Percentiles rank a stretch among this genome's conserved stretches.
Conservation (phyloP, 1,140 invertebrate species). For the Gerris buenoi region DNA sequence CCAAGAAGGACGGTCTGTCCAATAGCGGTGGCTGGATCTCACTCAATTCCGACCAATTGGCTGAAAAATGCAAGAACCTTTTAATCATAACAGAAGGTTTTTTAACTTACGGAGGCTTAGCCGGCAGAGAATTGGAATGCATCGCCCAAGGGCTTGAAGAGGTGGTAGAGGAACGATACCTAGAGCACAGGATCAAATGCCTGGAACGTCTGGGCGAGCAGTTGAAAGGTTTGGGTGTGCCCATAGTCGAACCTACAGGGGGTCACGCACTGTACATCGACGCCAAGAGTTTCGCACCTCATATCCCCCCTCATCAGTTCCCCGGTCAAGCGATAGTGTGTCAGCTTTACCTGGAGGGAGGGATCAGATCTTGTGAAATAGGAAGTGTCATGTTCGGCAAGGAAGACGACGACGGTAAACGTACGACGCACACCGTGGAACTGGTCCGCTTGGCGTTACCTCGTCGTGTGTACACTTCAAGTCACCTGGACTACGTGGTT, state of each 20-base stretch:
- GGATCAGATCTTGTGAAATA: background rate
- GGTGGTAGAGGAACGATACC: background rate
- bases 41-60: background rate
- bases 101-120: background rate
- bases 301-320: background rate
- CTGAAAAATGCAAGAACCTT: background rate
- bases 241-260: background rate
- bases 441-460: background rate
- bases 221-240: background rate
- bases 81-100: background rate
- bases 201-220: background rate
- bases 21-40: background rate
- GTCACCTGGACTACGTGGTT: background rate
- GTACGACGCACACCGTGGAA: background rate
- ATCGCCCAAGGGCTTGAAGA: background rate
- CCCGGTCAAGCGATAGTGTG: background rate
- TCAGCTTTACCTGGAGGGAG: constrained; percentile 18
- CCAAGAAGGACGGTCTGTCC: background rate
- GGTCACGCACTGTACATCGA: background rate
- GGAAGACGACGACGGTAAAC: background rate
- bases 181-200: background rate
- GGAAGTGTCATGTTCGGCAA: background rate
- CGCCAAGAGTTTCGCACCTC: background rate
- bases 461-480: background rate
- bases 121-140: background rate